Evolutionary conservation across 1,140 invertebrate genomes (phyloP).

Genomic region (Agrypnia vestita): DNA sequence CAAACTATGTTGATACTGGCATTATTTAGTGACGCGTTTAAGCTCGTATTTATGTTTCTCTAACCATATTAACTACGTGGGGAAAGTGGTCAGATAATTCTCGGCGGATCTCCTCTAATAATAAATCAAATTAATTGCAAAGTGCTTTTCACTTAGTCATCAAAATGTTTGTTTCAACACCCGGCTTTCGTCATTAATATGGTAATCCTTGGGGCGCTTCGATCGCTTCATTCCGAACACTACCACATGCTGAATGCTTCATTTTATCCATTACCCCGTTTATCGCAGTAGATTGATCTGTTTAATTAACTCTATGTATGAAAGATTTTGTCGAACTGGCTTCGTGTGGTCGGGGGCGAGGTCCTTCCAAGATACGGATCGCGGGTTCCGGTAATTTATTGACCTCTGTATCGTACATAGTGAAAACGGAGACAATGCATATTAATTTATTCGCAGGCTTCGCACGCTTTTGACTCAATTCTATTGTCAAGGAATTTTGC

Average conservation of each 20-base stretch:
- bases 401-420: slow-evolving; percentile 25
- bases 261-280: neutral
- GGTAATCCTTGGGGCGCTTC: neutral
- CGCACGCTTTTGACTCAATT: neutral
- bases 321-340: neutral
- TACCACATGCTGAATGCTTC: neutral
- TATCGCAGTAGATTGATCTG: slow-evolving; percentile 3
- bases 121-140: no score
- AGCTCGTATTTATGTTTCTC: slow-evolving; percentile 9
- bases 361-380: slow-evolving; percentile 26
- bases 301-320: slow-evolving; percentile 32
- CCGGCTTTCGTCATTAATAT: no score
- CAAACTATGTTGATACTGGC: neutral
- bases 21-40: slow-evolving; percentile 6
- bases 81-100: no score
- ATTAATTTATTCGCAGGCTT: slow-evolving; percentile 12
- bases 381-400: slow-evolving; percentile 14
- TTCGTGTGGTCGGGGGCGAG: neutral
- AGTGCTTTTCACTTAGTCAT: no score
- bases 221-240: neutral
- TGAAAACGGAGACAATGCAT: slow-evolving; percentile 18
- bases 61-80: neutral
- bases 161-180: no score
- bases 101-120: no score
- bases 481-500: no score